Percentiles rank a stretch among this genome's conserved stretches.
phyloP scores from a whole-genome alignment of 2,888 invertebrate species.

The Acanthosepion esculentum region DNA sequence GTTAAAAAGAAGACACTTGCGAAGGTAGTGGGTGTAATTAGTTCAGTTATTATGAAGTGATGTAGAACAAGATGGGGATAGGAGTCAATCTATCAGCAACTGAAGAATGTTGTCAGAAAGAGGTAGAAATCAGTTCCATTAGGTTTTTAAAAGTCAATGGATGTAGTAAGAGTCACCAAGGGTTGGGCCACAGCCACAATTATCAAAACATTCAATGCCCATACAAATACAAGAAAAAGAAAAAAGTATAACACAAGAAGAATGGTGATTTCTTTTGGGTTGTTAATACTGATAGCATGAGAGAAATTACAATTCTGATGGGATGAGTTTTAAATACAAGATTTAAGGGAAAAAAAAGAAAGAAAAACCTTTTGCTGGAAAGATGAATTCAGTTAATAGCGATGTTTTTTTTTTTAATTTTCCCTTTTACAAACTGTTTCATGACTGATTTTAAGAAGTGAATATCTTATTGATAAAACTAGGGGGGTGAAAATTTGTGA shows the following conservation, averaged over 20 bases:
- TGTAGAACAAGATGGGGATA: neutral
- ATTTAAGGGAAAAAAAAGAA: neutral
- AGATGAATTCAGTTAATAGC: neutral
- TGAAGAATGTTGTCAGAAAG: neutral
- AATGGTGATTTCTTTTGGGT: neutral
- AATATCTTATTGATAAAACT: neutral
- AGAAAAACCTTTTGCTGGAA: neutral
- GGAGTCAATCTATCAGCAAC: neutral
- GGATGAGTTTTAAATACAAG: neutral
- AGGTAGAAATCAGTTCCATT: neutral
- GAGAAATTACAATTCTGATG: neutral
- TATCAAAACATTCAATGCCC: neutral
- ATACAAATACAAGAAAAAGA: neutral
- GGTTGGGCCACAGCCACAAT: neutral
- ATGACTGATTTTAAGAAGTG: neutral
- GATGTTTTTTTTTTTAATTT: neutral
- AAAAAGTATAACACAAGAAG: neutral
- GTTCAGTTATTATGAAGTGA: neutral
- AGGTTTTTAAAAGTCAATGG: neutral
- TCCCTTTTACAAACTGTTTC: neutral
- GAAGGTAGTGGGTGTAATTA: neutral
- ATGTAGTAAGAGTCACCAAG: neutral
- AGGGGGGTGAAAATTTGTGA: neutral
- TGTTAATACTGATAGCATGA: conserved; percentile 9
- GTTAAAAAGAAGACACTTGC: neutral